Conservation (phyloP, 92 coral and sea anemone species). For the Virgularia gustaviana region DNA sequence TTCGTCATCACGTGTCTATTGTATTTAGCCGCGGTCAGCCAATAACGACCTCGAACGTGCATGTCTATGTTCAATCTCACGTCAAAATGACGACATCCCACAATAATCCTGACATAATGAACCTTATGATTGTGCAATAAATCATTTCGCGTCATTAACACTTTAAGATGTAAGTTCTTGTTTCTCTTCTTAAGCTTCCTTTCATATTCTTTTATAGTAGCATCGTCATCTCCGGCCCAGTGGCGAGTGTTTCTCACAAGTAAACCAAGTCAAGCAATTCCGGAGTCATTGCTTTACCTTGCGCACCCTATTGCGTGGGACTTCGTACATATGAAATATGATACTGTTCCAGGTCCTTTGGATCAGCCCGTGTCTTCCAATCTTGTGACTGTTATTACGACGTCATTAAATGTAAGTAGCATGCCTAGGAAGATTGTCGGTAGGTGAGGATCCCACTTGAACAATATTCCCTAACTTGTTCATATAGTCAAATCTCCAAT, state of each 20-base stretch:
- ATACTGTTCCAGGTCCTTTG: constrained; percentile 50
- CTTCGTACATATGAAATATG: constrained; percentile 69
- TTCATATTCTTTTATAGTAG: constrained; percentile 49
- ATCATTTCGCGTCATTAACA: too few species aligned
- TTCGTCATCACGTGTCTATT: too few species aligned
- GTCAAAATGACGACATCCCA: neutral
- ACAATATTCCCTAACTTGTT: too few species aligned
- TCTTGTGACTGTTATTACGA: constrained; percentile 53
- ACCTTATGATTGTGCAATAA: too few species aligned
- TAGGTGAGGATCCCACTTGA: neutral
- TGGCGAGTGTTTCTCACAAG: constrained; percentile 78
- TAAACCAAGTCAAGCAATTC: constrained; percentile 75
- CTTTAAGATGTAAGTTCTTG: constrained; percentile 19
- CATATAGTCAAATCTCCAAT: too few species aligned
- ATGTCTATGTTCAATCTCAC: too few species aligned
- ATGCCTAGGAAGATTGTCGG: neutral
- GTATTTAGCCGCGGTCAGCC: too few species aligned
- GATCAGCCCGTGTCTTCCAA: constrained; percentile 46
- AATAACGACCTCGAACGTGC: too few species aligned
- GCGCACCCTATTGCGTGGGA: constrained; percentile 95
- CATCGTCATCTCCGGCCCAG: constrained; percentile 69
- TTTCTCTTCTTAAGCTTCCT: neutral
- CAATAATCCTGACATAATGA: too few species aligned
- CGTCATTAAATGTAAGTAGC: constrained; percentile 73
- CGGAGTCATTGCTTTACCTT: constrained; percentile 76